Conservation (phyloP, 30 jellyfish, hydroid and myxozoan genomes). For the Pseudorhiza aurosa region DNA sequence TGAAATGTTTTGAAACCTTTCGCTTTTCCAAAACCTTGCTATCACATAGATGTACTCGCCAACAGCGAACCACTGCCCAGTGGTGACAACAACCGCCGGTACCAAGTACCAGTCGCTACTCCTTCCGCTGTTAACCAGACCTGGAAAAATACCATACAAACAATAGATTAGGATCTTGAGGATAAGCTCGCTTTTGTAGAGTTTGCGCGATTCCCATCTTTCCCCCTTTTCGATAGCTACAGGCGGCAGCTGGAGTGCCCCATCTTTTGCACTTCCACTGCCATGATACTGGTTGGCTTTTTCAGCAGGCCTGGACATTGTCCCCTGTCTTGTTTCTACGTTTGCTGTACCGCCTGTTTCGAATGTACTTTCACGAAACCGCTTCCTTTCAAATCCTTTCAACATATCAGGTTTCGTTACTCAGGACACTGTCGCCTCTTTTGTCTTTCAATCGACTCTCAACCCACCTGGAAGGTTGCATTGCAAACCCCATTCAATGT, state of each 20-base stretch:
- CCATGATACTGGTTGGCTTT: too few species aligned
- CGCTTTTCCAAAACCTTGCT: not conserved
- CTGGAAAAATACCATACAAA: conserved; percentile 9
- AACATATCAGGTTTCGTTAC: too few species aligned
- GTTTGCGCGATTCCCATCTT: not conserved
- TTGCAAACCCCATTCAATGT: too few species aligned
- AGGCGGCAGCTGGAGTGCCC: not conserved
- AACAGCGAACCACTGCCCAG: conserved; percentile 26
- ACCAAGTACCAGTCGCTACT: conserved; percentile 13
- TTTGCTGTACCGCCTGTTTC: too few species aligned
- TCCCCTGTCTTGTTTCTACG: too few species aligned
- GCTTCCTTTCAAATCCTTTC: too few species aligned
- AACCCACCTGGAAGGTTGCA: too few species aligned
- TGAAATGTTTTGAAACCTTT: not conserved
- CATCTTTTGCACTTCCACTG: too few species aligned
- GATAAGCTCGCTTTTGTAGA: conserved; percentile 5
- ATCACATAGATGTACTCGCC: conserved; percentile 2
- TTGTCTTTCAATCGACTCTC: too few species aligned
- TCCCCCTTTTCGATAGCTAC: not conserved
- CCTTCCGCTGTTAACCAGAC: not conserved
- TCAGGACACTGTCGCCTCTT: too few species aligned
- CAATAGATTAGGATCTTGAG: conserved; percentile 13
- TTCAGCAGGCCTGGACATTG: too few species aligned
- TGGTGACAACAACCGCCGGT: not conserved
- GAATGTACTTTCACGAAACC: too few species aligned